phyloP scores from a whole-genome alignment of 2,113 vertebrate genomes.

The Heterochromis multidens region DNA sequence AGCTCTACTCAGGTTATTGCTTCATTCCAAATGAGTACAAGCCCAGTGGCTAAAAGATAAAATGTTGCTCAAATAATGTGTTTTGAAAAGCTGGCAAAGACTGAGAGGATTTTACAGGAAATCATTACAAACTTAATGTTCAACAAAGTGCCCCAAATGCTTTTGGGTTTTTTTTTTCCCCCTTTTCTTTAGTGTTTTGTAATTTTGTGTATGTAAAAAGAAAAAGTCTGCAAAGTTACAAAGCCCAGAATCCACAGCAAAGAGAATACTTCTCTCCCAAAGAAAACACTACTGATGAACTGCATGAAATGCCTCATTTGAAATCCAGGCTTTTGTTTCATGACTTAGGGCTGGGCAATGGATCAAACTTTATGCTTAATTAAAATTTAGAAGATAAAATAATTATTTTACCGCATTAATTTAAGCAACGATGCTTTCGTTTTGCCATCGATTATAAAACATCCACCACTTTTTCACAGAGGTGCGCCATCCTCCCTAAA shows the following conservation, averaged over 20 bases:
- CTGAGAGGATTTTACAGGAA: not conserved
- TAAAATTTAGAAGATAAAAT: not conserved
- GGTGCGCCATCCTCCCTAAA: not conserved
- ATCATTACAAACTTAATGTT: not conserved
- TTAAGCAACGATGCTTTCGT: not conserved
- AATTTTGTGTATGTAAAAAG: not conserved
- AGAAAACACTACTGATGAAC: not conserved
- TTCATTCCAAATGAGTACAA: slow-evolving; percentile 1
- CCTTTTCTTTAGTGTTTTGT: not conserved
- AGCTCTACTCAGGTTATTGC: slow-evolving; percentile 6
- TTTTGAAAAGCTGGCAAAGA: not conserved
- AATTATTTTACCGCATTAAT: not conserved
- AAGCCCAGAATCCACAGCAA: not conserved
- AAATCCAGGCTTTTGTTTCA: not conserved
- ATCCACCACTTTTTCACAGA: not conserved
- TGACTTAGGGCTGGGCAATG: not conserved
- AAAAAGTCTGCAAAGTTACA: not conserved
- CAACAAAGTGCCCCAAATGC: not conserved
- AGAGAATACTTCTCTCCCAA: too few relatives aligned
- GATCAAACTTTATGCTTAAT: not conserved
- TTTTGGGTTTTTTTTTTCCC: too few relatives aligned
- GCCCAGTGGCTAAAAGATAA: not conserved
- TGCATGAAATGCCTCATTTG: not conserved
- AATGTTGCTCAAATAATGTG: slow-evolving; percentile 2
- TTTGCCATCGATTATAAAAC: not conserved